Conservation (phyloP, 2,888 invertebrate species). For the Napeogenes sylphis region DNA sequence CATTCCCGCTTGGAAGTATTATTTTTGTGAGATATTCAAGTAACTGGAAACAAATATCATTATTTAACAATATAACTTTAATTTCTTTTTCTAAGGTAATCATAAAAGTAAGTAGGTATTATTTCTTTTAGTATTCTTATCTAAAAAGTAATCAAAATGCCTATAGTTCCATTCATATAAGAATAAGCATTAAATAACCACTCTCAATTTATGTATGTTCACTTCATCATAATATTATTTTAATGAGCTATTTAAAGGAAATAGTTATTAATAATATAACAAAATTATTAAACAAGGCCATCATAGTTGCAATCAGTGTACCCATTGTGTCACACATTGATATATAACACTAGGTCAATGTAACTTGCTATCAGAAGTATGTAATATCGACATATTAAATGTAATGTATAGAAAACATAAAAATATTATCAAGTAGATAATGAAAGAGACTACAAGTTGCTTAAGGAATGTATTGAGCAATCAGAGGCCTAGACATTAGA, state of each 20-base stretch:
- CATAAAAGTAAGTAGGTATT: too few relatives aligned
- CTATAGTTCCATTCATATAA: too few relatives aligned
- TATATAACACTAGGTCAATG: too few relatives aligned
- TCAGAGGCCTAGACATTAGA: constrained; percentile 2
- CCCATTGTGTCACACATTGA: too few relatives aligned
- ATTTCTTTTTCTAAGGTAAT: neutral
- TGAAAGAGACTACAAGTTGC: neutral
- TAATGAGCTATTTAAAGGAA: too few relatives aligned
- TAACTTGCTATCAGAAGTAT: neutral
- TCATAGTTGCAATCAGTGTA: too few relatives aligned
- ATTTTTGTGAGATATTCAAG: constrained; percentile 66
- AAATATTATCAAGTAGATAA: constrained; percentile 8
- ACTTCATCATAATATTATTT: too few relatives aligned
- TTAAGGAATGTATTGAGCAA: constrained; percentile 5
- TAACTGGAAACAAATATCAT: constrained; percentile 59
- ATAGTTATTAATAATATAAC: too few relatives aligned
- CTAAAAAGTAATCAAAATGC: neutral
- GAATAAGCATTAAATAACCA: too few relatives aligned
- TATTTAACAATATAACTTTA: constrained; percentile 16
- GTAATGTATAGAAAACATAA: constrained; percentile 9
- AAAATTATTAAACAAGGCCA: too few relatives aligned
- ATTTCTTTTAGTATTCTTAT: constrained; percentile 3
- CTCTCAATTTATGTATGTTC: too few relatives aligned
- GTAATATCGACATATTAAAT: constrained; percentile 8
- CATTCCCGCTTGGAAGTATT: constrained; percentile 60